Base-by-base conservation (phyloP, 2,797 vertebrate species). In the Clarias fuscus region DNA sequence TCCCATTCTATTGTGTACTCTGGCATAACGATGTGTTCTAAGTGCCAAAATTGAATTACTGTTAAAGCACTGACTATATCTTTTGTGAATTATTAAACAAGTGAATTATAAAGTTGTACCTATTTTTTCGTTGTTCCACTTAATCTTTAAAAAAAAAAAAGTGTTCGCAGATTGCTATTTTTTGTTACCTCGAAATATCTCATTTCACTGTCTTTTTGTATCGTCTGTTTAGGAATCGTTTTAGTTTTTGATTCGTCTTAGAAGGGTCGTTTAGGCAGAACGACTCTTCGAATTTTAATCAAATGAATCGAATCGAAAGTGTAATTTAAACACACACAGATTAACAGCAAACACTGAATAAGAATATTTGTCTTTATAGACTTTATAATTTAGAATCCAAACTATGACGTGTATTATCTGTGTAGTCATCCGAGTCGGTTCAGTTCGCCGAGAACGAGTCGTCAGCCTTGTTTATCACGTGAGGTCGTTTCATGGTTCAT, bases 11-110 rank as follows among this genome's bases (percentile, higher is more conserved):
- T n/a, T 80, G 76, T 77, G 76, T 77, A 80, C 85, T 82, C 79
- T 87, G 79, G 84, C 82, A 81, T 65, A 59, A 85, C 30, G 70
- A 27, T 76, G 83, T 86, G 82, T 88, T 91, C 86, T 17, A 93
- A 91, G 91, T 91, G 90, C 89, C 91, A 92, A 89, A 90, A 40
- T 64, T 89, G 78, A 22, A 81, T 89, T 84, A 89, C 88, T 90
- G 86, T 90, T 56, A 89, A 91, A 91, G 87, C 90, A 90, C 86
- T 89, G 81, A 59, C 81, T 83, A 78, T 84, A 80, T 89, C 82
- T 84, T 88, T 89, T 90, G 86, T 90, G 84, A 86, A 89, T 53
- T 87, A 90, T 88, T 92, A 89, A 91, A 91, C 79, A 59, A 87
- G 84, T 90, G 87, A 87, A 87, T 56, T 11, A 65, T 72, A 59